Evolutionary conservation across 2,888 invertebrate species (phyloP).

Genomic region (Limnephilus lunatus): DNA sequence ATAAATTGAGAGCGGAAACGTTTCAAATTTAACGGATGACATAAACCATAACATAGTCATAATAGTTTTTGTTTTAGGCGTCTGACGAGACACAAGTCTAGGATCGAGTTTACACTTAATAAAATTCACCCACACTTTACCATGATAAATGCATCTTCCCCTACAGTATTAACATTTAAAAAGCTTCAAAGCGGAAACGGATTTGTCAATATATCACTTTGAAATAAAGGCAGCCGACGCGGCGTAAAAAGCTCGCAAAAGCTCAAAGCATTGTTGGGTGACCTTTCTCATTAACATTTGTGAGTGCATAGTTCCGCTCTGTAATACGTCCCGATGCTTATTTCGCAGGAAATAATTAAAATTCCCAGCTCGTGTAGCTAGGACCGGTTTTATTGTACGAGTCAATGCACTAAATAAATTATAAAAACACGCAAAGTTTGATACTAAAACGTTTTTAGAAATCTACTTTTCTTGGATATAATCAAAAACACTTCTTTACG

Average conservation of each 20-base stretch:
- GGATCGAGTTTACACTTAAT: constrained; percentile 16
- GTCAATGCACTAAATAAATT: background rate
- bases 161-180: constrained; percentile 8
- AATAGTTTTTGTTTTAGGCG: background rate
- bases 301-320: constrained; percentile 57
- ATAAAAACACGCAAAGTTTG: background rate
- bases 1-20: background rate
- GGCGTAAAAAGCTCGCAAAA: constrained; percentile 52
- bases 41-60: background rate
- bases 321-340: constrained; percentile 53
- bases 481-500: no score
- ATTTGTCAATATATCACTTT: constrained; percentile 51
- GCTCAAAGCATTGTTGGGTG: constrained; percentile 48
- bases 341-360: constrained; percentile 59
- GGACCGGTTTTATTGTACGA: background rate
- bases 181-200: constrained; percentile 29
- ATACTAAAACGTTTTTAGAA: background rate
- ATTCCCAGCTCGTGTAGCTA: constrained; percentile 48
- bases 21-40: constrained; percentile 12
- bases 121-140: background rate
- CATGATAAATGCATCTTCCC: constrained; percentile 17
- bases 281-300: constrained; percentile 61
- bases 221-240: constrained; percentile 49
- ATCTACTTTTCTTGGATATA: no score
- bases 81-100: background rate